Conservation (phyloP, 2,888 invertebrate species). For the Phortica magna region DNA sequence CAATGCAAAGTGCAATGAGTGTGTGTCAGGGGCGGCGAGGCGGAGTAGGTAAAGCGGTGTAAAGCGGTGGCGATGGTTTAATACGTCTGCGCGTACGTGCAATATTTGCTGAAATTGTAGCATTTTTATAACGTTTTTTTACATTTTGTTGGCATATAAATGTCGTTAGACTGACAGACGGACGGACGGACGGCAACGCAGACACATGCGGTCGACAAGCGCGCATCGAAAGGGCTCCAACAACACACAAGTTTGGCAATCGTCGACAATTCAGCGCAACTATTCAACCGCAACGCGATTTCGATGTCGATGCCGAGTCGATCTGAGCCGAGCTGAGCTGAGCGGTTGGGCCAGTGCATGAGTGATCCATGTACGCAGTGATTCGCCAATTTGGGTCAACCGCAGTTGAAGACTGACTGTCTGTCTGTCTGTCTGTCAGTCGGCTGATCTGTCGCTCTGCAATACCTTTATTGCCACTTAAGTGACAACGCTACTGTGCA, state of each 20-base stretch:
- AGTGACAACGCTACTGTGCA: too few species aligned
- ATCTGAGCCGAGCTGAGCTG: conserved; percentile 45
- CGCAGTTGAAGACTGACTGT: conserved; percentile 47
- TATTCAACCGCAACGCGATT: conserved; percentile 66
- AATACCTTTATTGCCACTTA: conserved; percentile 24
- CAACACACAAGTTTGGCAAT: conserved; percentile 66
- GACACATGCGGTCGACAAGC: conserved; percentile 17
- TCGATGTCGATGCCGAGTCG: conserved; percentile 32
- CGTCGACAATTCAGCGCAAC: conserved; percentile 53
- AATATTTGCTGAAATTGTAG: conserved; percentile 23
- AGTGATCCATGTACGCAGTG: conserved; percentile 45
- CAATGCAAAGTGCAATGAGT: too few species aligned
- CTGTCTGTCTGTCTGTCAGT: conserved; percentile 49
- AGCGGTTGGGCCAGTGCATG: background rate
- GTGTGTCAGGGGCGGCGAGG: too few species aligned
- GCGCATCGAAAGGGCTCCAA: conserved; percentile 59
- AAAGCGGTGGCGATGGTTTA: too few species aligned
- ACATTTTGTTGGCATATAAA: background rate
- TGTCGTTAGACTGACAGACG: background rate
- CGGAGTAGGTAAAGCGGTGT: too few species aligned
- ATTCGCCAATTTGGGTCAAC: conserved; percentile 62
- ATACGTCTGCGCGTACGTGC: background rate
- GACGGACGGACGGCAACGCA: too few species aligned
- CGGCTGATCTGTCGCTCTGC: conserved; percentile 41
- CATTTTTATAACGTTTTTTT: background rate